Base-by-base conservation (phyloP, 2,113 vertebrate genomes). In the Nerophis ophidion region DNA sequence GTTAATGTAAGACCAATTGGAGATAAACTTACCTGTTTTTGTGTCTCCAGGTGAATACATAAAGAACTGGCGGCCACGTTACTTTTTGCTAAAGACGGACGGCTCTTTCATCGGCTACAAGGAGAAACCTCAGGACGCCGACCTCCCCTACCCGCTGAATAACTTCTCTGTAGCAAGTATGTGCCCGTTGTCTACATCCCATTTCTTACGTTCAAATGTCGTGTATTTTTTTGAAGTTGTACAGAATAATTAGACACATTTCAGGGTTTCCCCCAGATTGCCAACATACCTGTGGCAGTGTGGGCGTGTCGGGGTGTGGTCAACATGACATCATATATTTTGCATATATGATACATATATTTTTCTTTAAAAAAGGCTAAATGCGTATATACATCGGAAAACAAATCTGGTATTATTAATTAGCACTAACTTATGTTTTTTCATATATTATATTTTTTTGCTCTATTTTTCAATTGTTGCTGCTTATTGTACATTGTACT, bases 151-250 rank as follows among this genome's bases (percentile, higher is more conserved):
- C 81, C 96, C 96, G 56, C 93, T 98, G 80, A 98, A 98, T 89
- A 98, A 98, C 91, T 98, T 98, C 86, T 98, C 96, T 76, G 96
- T 98, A 85, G 96, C 95, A 91, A 98, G 95, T 98, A 92, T 14
- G 95, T 91, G 1, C 13, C 9, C 5, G 4, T 17, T 15, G 16
- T n/a, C 44, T 1, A 48, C 33, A 36, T 35, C 57, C 45, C 33
- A 12, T 14, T 33, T 35, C 3, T 8, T 33, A 53, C 19, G 0
- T 1, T n/a, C 15, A 68, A 46, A 60, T 57, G 66, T 71, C 70
- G 36, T 66, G 36, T 53, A 15, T 15, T 3, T 49, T 19, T 0
- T 19, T 10, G 19, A 49, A 49, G 17, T 17, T 16, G 16, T 3
- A 11, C 4, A 19, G 3, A 49, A 7, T 19, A 11, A 44, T 2